Evolutionary conservation across 2,113 vertebrate genomes (phyloP).

Genomic region (Callithrix jacchus): DNA sequence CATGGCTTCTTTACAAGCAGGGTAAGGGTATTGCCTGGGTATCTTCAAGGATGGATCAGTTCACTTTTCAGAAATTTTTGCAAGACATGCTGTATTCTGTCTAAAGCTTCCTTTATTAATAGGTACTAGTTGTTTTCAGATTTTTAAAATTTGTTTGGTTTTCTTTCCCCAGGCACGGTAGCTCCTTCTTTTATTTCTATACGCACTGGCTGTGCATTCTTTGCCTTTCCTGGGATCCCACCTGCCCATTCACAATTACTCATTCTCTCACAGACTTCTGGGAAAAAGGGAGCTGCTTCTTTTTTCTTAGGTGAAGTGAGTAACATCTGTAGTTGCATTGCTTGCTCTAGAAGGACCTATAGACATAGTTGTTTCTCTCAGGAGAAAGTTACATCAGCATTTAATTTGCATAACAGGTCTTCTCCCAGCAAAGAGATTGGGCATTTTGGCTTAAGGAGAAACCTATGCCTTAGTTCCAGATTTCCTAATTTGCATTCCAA

Average conservation of each 20-base stretch:
- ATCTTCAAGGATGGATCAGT: no score
- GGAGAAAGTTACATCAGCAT: not conserved
- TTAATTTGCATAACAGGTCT: not conserved
- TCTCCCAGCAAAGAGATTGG: not conserved
- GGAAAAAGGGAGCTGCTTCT: fast-evolving
- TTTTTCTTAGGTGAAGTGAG: not conserved
- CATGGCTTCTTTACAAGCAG: not conserved
- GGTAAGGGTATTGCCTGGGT: not conserved
- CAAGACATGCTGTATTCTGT: not conserved
- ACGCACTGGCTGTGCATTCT: not conserved
- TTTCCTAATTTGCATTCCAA: not conserved
- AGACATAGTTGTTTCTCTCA: not conserved
- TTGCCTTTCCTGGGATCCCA: no score
- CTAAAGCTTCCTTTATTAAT: not conserved
- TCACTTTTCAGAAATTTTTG: not conserved
- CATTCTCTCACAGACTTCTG: not conserved
- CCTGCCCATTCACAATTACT: not conserved
- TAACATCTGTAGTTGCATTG: not conserved
- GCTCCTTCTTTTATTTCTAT: not conserved
- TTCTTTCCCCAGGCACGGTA: no score
- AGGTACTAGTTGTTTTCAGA: not conserved
- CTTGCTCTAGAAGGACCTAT: not conserved
- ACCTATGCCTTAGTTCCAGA: not conserved
- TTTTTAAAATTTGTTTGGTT: no score
- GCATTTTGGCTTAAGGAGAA: not conserved